Base-by-base conservation (phyloP, 2,888 invertebrate species). In the Cyrtodaria siliqua region DNA sequence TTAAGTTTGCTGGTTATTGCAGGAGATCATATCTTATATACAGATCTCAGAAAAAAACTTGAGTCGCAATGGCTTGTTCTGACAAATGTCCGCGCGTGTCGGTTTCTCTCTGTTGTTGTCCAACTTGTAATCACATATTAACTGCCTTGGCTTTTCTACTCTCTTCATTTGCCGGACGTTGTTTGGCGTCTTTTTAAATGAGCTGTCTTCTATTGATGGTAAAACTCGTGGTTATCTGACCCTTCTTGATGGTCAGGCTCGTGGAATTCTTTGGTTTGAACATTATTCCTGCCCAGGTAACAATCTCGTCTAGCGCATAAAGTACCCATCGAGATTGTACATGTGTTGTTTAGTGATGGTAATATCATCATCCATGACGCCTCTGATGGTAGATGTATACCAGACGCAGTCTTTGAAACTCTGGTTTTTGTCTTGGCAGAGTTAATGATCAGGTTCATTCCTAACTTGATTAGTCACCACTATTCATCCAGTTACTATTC, bases 251-350 rank as follows among this genome's bases (percentile, higher is more conserved):
- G 2, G 27, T 27, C 49, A 55, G 64, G 12, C 64, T 26, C 26
- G 27, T 61, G 14, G 61, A 61, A 27, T 61, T 61, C 49, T 18
- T 49, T 14, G 61, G 61, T 61, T 61, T 61, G 61, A 61, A 61
- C 61, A 24, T 33, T n/a, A 40, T 26, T 23, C 3, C 18, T 18
- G 18, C 23, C 49, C 29, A 40, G 27, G n/a, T n/a, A n/a, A n/a
- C n/a, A n/a, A n/a, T n/a, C n/a, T n/a, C n/a, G 12, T 61, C 61
- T 12, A 61, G 23, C n/a, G 49, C 49, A 1, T 26, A 20, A 6
- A 61, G 61, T 24, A 64, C 33, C 56, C 55, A 64, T 55, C 56
- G 16, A 16, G 55, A 49, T 40, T 59, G 49, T 57, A 69, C 1
- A 63, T 63, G 29, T 50, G 53, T 49, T n/a, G n/a, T 38, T 44